A percentile compares a stretch with the other conserved stretches of the same genome.
These are phyloP conservation scores for Nebria brevicollis DNA, from an alignment of 2,888 invertebrate species.

Conservation along the genomic window DNA sequence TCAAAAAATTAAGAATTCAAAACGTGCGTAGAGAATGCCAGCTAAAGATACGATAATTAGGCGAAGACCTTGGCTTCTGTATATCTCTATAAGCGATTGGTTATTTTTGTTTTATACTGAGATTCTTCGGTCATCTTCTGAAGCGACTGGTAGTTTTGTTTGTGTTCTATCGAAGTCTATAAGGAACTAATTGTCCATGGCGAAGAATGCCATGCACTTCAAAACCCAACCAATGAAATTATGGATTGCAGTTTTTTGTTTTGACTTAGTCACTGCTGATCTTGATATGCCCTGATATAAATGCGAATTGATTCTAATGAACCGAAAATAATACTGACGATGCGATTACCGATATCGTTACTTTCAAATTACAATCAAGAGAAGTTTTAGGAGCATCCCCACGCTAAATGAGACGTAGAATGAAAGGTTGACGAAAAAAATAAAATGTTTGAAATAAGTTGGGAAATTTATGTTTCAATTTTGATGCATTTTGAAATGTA, in stretches of 20 bases:
- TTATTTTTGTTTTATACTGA: not conserved
- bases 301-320: not conserved
- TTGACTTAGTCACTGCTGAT: not conserved
- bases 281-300: not conserved
- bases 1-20: constrained; percentile 30
- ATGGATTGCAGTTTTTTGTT: constrained; percentile 7
- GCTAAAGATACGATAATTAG: constrained; percentile 17
- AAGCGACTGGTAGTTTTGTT: not conserved
- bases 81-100: constrained; percentile 14
- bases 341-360: not conserved
- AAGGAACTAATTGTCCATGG: constrained; percentile 13
- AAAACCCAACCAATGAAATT: not conserved
- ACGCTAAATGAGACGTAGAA: no score
- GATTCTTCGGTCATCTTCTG: constrained; percentile 10
- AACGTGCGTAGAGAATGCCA: constrained; percentile 21
- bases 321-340: constrained; percentile 5
- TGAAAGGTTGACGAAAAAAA: no score
- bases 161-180: not conserved
- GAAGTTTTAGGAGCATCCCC: not conserved
- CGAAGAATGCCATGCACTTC: not conserved
- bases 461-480: not conserved
- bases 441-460: no score
- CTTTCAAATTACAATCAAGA: not conserved
- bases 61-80: not conserved
- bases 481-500: not conserved